A percentile compares a stretch with the other conserved stretches of the same genome.
Evolutionary conservation across 2,113 vertebrate genomes (phyloP).

Genomic region (pig (Sus scrofa)): T2T-Sscrofa CM000824.6:211281501-211282000

Average conservation of each 20-base stretch:
- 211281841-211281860: background rate
- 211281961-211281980: background rate
- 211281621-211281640: background rate
- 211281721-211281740: constrained; percentile 11
- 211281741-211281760: background rate
- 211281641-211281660: background rate
- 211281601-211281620: background rate
- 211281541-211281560: background rate
- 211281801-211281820: constrained; percentile 35
- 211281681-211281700: background rate
- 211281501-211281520: background rate
- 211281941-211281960: background rate
- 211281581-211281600: background rate
- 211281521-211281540: background rate
- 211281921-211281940: background rate
- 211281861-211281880: background rate
- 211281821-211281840: constrained; percentile 48
- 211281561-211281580: background rate
- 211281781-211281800: background rate
- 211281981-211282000: background rate
- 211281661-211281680: background rate
- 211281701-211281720: background rate
- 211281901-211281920: background rate
- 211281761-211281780: background rate
- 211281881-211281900: background rate